Conservation (phyloP, 2,113 vertebrate genomes). For the Pogona vitticeps region DNA sequence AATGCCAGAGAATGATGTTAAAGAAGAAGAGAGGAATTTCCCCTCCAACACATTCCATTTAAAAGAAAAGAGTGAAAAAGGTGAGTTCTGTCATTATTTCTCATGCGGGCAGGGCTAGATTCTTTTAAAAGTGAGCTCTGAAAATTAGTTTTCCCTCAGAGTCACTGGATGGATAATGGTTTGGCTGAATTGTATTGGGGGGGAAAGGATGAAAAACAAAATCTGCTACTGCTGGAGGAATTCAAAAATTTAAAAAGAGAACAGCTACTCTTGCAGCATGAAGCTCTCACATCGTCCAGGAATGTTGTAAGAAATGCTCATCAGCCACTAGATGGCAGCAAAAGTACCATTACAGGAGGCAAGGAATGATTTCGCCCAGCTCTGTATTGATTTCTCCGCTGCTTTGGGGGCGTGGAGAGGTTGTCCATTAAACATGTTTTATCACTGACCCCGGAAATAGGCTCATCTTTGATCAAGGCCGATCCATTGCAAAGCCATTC, state of each 20-base stretch:
- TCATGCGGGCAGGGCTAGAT: not conserved
- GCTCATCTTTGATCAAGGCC: not conserved
- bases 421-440: not conserved
- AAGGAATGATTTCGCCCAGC: no score
- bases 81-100: not conserved
- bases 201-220: not conserved
- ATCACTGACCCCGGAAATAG: not conserved
- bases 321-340: conserved; percentile 27
- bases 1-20: not conserved
- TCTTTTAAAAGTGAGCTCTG: not conserved
- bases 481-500: conserved; percentile 9
- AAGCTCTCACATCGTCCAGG: not conserved
- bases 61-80: not conserved
- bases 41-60: not conserved
- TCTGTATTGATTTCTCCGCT: not conserved
- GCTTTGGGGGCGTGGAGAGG: not conserved
- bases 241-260: not conserved
- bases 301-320: not conserved
- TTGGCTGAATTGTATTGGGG: not conserved
- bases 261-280: not conserved
- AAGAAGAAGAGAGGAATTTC: not conserved
- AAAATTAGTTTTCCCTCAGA: not conserved
- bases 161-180: not conserved
- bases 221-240: not conserved
- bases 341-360: not conserved